phyloP scores from a whole-genome alignment of 2,888 invertebrate genomes.

The Sphaerophoria taeniata region DNA sequence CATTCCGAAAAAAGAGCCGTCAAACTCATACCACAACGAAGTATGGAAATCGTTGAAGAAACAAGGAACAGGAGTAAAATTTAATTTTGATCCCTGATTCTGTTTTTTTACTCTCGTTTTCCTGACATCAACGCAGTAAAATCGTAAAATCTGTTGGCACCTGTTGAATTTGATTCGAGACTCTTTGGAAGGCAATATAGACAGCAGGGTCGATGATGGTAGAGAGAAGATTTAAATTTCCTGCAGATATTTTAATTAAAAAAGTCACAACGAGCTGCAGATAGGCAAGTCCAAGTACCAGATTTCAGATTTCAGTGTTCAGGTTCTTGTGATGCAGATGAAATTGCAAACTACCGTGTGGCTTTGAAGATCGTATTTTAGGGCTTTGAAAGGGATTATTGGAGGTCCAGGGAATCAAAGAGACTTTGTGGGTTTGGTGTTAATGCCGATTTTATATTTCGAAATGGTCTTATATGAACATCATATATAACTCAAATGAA shows the following conservation, averaged over 20 bases:
- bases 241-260: constrained; percentile 61
- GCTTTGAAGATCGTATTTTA: no score
- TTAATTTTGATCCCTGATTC: constrained; percentile 70
- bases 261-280: background rate
- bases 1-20: constrained; percentile 15
- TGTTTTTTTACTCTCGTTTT: background rate
- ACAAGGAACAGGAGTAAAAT: constrained; percentile 41
- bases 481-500: no score
- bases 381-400: no score
- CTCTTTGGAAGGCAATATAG: background rate
- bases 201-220: constrained; percentile 37
- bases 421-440: no score
- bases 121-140: constrained; percentile 37
- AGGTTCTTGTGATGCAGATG: no score
- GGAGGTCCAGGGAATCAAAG: no score
- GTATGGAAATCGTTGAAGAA: background rate
- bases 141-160: constrained; percentile 47
- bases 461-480: no score
- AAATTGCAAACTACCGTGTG: no score
- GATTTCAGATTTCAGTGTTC: no score
- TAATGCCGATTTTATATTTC: no score
- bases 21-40: background rate
- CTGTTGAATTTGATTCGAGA: constrained; percentile 42
- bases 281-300: no score
- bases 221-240: constrained; percentile 43